These are phyloP conservation scores for Cyclura pinguis DNA, from an alignment of 2,797 vertebrate species.

Conservation along the genomic window DNA sequence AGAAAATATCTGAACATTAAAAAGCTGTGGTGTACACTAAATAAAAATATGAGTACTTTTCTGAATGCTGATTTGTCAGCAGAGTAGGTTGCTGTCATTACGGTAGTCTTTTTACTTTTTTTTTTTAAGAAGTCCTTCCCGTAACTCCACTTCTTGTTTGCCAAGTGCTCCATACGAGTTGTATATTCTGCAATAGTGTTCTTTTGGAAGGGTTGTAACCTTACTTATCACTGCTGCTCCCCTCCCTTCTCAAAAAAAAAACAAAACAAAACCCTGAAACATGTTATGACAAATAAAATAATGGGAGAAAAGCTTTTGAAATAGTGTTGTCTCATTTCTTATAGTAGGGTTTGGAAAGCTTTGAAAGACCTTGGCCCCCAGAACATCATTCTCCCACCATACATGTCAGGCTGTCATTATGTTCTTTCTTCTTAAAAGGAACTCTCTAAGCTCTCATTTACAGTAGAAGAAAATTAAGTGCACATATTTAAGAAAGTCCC, in stretches of 20 bases:
- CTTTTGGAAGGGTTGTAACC: neutral
- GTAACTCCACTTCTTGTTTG: neutral
- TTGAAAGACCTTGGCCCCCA: too few species aligned
- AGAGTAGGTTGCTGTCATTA: neutral
- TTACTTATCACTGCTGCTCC: neutral
- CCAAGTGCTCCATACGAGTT: neutral
- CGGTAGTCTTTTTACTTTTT: neutral
- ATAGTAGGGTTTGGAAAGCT: too few species aligned
- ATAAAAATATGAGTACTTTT: conserved; percentile 10
- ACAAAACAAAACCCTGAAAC: neutral
- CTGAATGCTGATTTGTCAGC: conserved; percentile 27
- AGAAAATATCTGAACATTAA: neutral
- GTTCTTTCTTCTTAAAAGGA: too few species aligned
- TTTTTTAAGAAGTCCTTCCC: conserved; percentile 4
- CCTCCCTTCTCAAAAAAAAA: neutral
- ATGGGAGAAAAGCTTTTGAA: neutral
- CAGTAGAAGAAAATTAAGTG: too few species aligned
- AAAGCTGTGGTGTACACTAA: conserved; percentile 8
- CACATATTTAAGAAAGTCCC: too few species aligned
- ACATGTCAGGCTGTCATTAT: too few species aligned
- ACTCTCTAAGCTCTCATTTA: too few species aligned
- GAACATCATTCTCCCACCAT: too few species aligned
- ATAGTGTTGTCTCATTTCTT: neutral
- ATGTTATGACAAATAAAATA: neutral
- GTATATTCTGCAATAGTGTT: neutral